Percentiles rank a stretch among this genome's conserved stretches.
Evolutionary conservation across 2,113 vertebrate species (phyloP).

Genomic region (Gasterosteus nipponicus): DNA sequence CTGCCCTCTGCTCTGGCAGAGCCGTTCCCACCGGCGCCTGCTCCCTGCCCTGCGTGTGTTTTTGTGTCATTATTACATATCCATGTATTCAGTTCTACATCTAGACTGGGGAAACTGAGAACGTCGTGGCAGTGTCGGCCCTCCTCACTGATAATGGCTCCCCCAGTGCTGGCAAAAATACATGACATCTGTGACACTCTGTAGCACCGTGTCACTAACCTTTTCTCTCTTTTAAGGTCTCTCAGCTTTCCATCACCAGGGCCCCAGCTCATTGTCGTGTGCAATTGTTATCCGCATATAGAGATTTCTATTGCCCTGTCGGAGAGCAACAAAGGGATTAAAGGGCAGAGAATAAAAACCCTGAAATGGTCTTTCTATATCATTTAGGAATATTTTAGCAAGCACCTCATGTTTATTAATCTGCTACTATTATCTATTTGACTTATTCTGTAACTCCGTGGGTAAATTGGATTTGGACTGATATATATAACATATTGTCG

Average conservation of each 20-base stretch:
- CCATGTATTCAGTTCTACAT: not conserved
- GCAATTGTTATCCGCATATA: slow-evolving; percentile 66
- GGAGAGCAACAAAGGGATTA: not conserved
- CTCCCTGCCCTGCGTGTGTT: not conserved
- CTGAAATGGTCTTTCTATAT: slow-evolving; percentile 16
- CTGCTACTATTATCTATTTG: not conserved
- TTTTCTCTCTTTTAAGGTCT: slow-evolving; percentile 27
- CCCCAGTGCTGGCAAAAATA: slow-evolving; percentile 55
- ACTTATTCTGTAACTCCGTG: slow-evolving; percentile 30
- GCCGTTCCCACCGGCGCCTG: not conserved
- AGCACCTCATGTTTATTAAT: slow-evolving; percentile 6
- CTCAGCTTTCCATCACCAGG: slow-evolving; percentile 39
- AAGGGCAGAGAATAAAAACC: slow-evolving; percentile 23
- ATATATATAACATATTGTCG: slow-evolving; percentile 11
- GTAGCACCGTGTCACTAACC: slow-evolving; percentile 28
- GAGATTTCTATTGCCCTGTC: slow-evolving; percentile 44
- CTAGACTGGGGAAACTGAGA: not conserved
- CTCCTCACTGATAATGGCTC: slow-evolving; percentile 20
- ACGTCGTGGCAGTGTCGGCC: not conserved
- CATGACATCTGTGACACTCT: slow-evolving; percentile 55
- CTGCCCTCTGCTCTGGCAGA: too few relatives aligned
- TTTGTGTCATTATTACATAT: slow-evolving; percentile 20
- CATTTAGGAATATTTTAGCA: slow-evolving; percentile 6
- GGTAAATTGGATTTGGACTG: slow-evolving; percentile 33
- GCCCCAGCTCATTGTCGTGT: slow-evolving; percentile 66